These are phyloP conservation scores for Agriopis marginaria DNA, from an alignment of 2,888 invertebrate species.

Conservation along the genomic window DNA sequence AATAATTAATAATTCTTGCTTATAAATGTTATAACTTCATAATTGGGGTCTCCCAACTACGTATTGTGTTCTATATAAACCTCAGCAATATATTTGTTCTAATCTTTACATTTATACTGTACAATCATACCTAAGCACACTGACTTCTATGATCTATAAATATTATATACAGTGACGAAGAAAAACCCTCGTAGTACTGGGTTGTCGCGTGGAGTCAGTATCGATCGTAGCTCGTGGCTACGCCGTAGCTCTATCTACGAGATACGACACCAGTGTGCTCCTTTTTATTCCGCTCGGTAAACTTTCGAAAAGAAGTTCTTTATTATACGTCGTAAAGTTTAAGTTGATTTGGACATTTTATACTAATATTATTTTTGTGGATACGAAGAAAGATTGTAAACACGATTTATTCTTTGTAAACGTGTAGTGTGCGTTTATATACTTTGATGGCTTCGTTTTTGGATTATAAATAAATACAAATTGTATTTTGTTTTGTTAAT, in stretches of 20 bases:
- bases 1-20: too few species aligned
- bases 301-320: slow-evolving; percentile 27
- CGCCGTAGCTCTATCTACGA: slow-evolving; percentile 64
- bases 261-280: slow-evolving; percentile 54
- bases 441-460: background rate
- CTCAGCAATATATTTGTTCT: background rate
- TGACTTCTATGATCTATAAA: slow-evolving; percentile 42
- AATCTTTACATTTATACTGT: background rate
- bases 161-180: slow-evolving; percentile 52
- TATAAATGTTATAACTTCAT: background rate
- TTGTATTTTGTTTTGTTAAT: too few species aligned
- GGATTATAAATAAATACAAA: too few species aligned
- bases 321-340: slow-evolving; percentile 42
- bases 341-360: slow-evolving; percentile 34
- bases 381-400: background rate
- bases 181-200: slow-evolving; percentile 72
- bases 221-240: slow-evolving; percentile 78
- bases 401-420: background rate
- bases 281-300: slow-evolving; percentile 60
- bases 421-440: background rate
- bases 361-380: background rate
- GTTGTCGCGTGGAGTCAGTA: slow-evolving; percentile 78
- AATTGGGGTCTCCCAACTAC: background rate
- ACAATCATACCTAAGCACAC: slow-evolving; percentile 35
- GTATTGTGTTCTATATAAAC: background rate